Percentiles rank a stretch among this genome's conserved stretches.
phyloP scores from a whole-genome alignment of 2,888 invertebrate genomes.

The Perizoma affinitatum region DNA sequence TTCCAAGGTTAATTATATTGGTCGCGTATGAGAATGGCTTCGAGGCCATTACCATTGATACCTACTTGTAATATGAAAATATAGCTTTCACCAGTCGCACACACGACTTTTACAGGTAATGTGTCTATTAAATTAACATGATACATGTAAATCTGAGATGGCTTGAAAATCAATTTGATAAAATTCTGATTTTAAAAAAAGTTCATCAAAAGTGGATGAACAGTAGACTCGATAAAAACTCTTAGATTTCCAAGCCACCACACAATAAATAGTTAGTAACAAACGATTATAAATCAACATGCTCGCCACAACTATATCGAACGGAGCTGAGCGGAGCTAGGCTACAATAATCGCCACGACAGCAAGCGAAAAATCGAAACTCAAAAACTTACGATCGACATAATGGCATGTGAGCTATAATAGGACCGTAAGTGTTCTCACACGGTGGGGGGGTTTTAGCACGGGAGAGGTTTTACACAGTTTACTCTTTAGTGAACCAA shows the following conservation, averaged over 20 bases:
- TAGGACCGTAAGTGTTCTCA: conserved; percentile 49
- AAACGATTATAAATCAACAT: conserved; percentile 27
- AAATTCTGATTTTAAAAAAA: neutral
- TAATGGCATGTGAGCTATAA: conserved; percentile 77
- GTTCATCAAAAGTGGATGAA: conserved; percentile 5
- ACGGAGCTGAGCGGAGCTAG: conserved; percentile 11
- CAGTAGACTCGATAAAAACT: conserved; percentile 1
- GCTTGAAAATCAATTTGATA: conserved; percentile 49
- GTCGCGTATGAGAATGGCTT: conserved; percentile 31
- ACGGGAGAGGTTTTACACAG: conserved; percentile 22
- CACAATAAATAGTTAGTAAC: conserved; percentile 33
- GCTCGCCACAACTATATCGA: conserved; percentile 31
- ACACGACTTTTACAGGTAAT: conserved; percentile 59
- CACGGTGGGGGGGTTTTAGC: conserved; percentile 56
- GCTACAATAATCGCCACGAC: conserved; percentile 29
- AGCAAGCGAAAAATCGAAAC: conserved; percentile 41
- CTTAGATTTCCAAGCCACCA: conserved; percentile 23
- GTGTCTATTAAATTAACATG: conserved; percentile 52
- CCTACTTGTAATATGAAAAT: conserved; percentile 1
- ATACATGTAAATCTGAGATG: conserved; percentile 46
- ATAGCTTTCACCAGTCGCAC: conserved; percentile 34
- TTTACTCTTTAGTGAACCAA: conserved; percentile 81
- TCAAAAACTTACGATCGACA: conserved; percentile 80
- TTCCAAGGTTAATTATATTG: conserved; percentile 38
- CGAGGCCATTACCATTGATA: neutral